Evolutionary conservation across 2,888 invertebrate species (phyloP), one percentile per base, ranked within the genome.

Genomic region (Flexamia atlantica): DNA sequence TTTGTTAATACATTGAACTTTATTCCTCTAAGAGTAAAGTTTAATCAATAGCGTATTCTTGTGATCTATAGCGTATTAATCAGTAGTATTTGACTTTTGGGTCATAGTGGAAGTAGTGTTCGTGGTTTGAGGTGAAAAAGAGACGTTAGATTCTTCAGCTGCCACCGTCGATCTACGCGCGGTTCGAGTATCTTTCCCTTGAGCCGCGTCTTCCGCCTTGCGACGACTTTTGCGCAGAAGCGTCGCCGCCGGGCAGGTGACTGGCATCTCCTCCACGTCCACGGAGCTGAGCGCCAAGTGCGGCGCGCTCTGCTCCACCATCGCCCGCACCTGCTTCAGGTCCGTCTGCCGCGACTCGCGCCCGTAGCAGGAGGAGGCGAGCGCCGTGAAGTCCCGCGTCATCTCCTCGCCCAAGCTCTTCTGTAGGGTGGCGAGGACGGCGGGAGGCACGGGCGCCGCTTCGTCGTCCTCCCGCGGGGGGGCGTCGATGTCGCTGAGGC

Each of bases 221-320:
- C 28, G 64, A 4, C 14, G 64, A 28, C 28, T 30, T 5, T 53
- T 53, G 53, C 53, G 53, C 2, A 23, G 20, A 46, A 14, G 46
- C 2, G 23, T 23, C 23, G 53, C 53, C 20, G 10, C 53, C 3
- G 53, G 5, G 9, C 5, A 0, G 10, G 20, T 53, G 23, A 9
- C 20, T 23, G 53, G 53, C 0, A 92, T 89, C 0, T 91, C 91
- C 17, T 91, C 89, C 53, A 92, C 91, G 14, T 92, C 91, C 84
- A 90, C 89, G 42, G 92, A 90, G 84, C 90, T 90, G 84, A 94
- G 88, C 0, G 93, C 92, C 70, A 93, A 89, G 89, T 93, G 93
- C 0, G 94, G 93, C 0, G 93, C 93, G 0, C 93, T 92, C 70
- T 91, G 90, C 2, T 90, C 90, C 1, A 93, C 92, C 20, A 92